Base-by-base conservation (phyloP, 2,113 vertebrate genomes). In the Chloropsis cyanopogon region DNA sequence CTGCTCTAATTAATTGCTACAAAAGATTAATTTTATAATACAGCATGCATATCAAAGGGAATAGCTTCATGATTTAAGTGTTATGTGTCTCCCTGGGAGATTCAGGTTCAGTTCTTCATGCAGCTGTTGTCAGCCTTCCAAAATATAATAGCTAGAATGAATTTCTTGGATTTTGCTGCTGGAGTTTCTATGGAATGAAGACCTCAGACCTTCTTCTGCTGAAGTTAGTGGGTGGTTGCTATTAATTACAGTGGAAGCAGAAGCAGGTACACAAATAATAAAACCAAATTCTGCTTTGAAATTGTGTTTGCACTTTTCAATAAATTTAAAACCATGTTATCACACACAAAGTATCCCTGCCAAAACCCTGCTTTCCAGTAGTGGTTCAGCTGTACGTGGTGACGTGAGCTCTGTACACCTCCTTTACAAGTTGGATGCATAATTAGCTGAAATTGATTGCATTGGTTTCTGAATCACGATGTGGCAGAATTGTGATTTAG, bases 1-100 rank as follows among this genome's bases (percentile, higher is more conserved):
- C 88, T 94, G 96, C 82, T 93, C 88, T 97, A 97, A 97, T 98
- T 98, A 97, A 98, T 97, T 97, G 94, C 73, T 95, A 86, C 86
- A 78, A 94, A 93, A 95, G 94, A 97, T 97, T 96, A 93, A 95
- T 96, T 95, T 96, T 94, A 92, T 95, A 88, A 96, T 92, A 92
- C 41, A 88, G 61, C 65, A 69, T 79, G 82, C 60, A 80, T 93
- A 97, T 94, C 94, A 95, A 95, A 96, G 85, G 85, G 72, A 92
- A 93, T 86, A 41, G 76, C 72, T 75, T 96, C 6, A 23, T 96
- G 90, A 94, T 95, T 94, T 93, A 97, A 96, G 72, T 88, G 76
- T 93, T 95, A 88, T 33, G 1, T 93, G 94, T 94, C 82, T 97
- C 93, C 92, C 71, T 61, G 92, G 93, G 93, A 96, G 92, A 95